Base-by-base conservation (phyloP, 2,113 vertebrate genomes). In the Nestor notabilis region DNA sequence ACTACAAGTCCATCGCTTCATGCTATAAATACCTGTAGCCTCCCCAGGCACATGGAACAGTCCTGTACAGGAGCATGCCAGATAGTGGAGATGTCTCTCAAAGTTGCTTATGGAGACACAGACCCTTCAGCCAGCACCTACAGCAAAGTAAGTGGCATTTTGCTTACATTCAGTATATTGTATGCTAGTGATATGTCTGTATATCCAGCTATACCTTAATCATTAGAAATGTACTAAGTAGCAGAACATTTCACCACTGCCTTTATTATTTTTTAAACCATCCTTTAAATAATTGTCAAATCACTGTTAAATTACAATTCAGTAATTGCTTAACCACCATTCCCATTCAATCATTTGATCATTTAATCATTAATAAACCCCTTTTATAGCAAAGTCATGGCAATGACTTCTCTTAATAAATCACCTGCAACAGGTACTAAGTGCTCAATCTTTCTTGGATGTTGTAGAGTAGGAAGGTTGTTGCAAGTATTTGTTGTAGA, bases 71-170 rank as follows among this genome's bases (percentile, higher is more conserved):
- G 33, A 58, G 56, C 21, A 35, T 58, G 33, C 33, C 14, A 13
- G 35, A 58, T 33, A 63, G 60, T 33, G 43, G n/a, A 21, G 27
- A 43, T 18, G 0, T n/a, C 29, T 72, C 53, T 47, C 46, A 19
- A 3, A 28, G 23, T 52, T 35, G 3, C 17, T 64, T 14, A n/a
- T 74, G 7, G 3, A 33, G 35, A 46, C 44, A 55, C 55, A 56
- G 10, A 28, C 20, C 0, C 14, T 33, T 56, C 5, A 6, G 12
- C 9, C 3, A 8, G 41, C 1, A 1, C 17, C 63, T 63, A 0
- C 72, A 33, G 56, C 0, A 2, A 90, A 29, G 43, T 76, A 71
- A 84, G 43, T 1, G 8, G 4, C 2, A 0, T 21, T 58, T 68
- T 35, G 33, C 56, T 24, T 43, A 18, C 23, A 25, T 61, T 14